Percentiles rank a stretch among this genome's conserved stretches.
These are phyloP conservation scores for Corythaeola cristata DNA, from an alignment of 2,113 vertebrate genomes.

Conservation along the genomic window DNA sequence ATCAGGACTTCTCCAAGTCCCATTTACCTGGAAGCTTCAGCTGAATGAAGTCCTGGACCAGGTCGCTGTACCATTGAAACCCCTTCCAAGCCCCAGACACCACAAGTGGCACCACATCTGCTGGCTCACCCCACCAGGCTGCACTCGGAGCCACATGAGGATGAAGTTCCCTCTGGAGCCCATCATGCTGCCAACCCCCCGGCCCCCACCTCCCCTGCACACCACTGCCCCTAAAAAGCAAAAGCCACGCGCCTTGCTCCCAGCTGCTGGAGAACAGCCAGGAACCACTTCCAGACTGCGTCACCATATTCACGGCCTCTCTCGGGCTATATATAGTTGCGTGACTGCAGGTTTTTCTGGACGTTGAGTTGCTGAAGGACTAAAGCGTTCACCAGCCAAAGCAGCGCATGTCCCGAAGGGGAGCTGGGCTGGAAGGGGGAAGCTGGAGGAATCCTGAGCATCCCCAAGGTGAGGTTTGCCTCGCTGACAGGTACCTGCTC, in stretches of 20 bases:
- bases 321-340: slow-evolving; percentile 42
- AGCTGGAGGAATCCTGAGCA: background rate
- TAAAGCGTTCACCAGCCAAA: background rate
- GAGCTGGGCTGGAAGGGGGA: background rate
- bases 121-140: background rate
- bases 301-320: slow-evolving; percentile 26
- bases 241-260: background rate
- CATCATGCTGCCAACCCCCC: background rate
- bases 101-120: background rate
- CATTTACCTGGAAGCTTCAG: background rate
- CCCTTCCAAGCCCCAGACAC: background rate
- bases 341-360: slow-evolving; percentile 59
- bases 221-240: background rate
- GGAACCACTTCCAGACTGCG: slow-evolving; percentile 35
- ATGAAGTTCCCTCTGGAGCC: background rate
- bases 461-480: background rate
- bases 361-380: background rate
- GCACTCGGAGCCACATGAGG: rapidly evolving
- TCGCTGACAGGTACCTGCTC: background rate
- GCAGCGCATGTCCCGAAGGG: background rate
- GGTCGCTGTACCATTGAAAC: background rate
- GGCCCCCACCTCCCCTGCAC: background rate
- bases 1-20: background rate
- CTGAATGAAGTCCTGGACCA: background rate
- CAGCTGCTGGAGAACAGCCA: slow-evolving; percentile 35